Evolutionary conservation across 2,797 vertebrate genomes (phyloP).

Genomic region (Scomberomorus guttatus): DNA sequence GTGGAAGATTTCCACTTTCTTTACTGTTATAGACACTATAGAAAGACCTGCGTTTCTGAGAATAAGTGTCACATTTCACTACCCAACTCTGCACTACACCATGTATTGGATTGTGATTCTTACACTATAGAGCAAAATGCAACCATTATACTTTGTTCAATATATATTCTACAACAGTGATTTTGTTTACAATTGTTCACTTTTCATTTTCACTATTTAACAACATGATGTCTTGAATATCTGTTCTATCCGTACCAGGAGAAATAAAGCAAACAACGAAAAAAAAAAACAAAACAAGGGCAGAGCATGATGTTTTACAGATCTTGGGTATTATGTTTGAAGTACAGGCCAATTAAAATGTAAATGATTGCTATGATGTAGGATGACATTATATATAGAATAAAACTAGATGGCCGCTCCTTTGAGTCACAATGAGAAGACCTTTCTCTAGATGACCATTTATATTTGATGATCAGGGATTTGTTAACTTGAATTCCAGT

Average conservation of each 20-base stretch:
- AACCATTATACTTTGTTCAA: background rate
- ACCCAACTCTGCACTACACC: background rate
- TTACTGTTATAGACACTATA: background rate
- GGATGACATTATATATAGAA: slow-evolving; percentile 44
- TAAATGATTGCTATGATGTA: slow-evolving; percentile 21
- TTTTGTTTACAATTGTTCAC: background rate
- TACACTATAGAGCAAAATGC: background rate
- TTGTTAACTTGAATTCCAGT: slow-evolving; percentile 24
- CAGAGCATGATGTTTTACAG: background rate
- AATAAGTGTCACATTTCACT: slow-evolving; percentile 7
- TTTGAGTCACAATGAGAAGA: slow-evolving; percentile 23
- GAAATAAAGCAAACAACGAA: too few relatives aligned
- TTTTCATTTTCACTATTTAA: slow-evolving; percentile 4
- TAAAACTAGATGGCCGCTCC: slow-evolving; percentile 14
- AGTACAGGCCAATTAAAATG: slow-evolving; percentile 34
- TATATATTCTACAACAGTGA: background rate
- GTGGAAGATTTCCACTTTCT: background rate
- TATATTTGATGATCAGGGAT: slow-evolving; percentile 54
- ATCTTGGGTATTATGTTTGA: background rate
- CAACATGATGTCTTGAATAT: slow-evolving; percentile 2
- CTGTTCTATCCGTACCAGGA: background rate
- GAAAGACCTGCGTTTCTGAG: background rate
- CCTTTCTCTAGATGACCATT: slow-evolving; percentile 24
- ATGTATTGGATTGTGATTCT: background rate
- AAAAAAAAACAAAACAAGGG: too few relatives aligned